These are phyloP conservation scores for Vireo griseus DNA, from an alignment of 2,797 vertebrate genomes.

Conservation along the genomic window DNA sequence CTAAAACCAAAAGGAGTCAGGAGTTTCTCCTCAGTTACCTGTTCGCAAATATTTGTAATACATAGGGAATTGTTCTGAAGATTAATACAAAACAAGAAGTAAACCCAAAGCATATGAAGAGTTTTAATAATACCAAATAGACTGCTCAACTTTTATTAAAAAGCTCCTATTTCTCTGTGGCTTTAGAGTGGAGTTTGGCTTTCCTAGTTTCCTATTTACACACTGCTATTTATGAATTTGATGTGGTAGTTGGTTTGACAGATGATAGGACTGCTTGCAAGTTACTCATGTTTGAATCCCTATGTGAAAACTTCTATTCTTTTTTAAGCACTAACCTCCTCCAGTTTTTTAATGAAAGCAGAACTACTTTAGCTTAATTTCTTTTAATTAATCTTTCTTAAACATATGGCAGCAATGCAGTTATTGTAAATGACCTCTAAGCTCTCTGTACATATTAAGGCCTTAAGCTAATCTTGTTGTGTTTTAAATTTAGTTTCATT, in stretches of 20 bases:
- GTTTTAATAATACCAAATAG: not conserved
- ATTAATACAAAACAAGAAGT: not conserved
- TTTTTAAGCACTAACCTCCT: not conserved
- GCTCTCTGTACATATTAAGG: not conserved
- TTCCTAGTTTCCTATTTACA: not conserved
- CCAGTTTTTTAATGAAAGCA: not conserved
- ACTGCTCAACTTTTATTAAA: not conserved
- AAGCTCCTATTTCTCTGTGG: not conserved
- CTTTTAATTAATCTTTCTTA: not conserved
- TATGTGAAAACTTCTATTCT: not conserved
- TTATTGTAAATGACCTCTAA: not conserved
- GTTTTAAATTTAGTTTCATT: not conserved
- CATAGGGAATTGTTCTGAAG: not conserved
- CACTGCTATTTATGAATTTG: not conserved
- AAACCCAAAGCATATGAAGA: not conserved
- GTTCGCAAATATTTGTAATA: not conserved
- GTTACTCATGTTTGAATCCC: not conserved
- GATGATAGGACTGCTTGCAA: not conserved
- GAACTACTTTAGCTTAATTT: not conserved
- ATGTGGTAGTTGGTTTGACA: not conserved
- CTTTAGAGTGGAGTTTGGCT: not conserved
- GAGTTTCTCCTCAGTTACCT: not conserved
- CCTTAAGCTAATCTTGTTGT: not conserved
- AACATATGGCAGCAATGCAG: not conserved
- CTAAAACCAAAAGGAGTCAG: not conserved